phyloP scores from a whole-genome alignment of 2,113 vertebrate species.

The Mobula birostris region DNA sequence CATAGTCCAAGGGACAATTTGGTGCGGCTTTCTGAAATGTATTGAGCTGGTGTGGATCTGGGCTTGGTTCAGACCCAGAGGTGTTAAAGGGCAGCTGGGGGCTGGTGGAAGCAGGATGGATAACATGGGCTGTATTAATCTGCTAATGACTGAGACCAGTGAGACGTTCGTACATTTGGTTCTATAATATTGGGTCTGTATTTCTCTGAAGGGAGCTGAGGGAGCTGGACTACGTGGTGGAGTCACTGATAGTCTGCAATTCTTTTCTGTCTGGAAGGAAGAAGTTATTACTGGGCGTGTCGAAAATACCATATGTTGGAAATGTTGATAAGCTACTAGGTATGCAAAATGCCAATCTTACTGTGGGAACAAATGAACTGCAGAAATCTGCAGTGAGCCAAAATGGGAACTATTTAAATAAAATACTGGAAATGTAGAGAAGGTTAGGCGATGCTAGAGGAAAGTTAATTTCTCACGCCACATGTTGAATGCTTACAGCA shows the following conservation, averaged over 20 bases:
- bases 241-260: constrained; percentile 45
- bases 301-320: constrained; percentile 44
- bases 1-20: neutral
- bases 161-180: neutral
- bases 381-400: too few species aligned
- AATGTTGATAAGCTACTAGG: constrained; percentile 40
- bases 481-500: too few species aligned
- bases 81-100: neutral
- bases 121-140: too few species aligned
- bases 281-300: constrained; percentile 43
- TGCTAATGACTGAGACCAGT: neutral
- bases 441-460: too few species aligned
- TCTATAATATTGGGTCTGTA: neutral
- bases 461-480: too few species aligned
- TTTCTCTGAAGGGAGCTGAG: constrained; percentile 48
- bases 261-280: constrained; percentile 38
- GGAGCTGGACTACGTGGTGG: constrained; percentile 41
- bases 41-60: neutral
- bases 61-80: too few species aligned
- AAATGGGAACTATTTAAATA: too few species aligned
- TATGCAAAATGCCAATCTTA: neutral
- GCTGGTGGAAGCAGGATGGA: too few species aligned
- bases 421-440: too few species aligned
- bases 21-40: too few species aligned
- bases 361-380: neutral